phyloP scores from a whole-genome alignment of 92 coral and sea anemone species.

The Virgularia gustaviana region DNA sequence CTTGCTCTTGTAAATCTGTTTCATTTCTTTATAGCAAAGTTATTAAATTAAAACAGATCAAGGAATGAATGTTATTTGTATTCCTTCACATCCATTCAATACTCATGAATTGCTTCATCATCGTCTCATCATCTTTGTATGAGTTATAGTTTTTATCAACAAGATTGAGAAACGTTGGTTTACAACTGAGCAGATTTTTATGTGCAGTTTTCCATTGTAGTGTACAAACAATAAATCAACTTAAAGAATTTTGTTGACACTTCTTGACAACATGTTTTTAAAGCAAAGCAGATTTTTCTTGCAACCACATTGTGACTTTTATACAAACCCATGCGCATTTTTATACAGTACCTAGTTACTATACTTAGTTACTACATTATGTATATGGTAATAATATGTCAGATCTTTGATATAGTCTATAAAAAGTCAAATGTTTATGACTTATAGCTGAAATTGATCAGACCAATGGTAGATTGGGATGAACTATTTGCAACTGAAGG shows the following conservation, averaged over 20 bases:
- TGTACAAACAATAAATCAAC: slow-evolving; percentile 37
- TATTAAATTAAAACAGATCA: slow-evolving; percentile 64
- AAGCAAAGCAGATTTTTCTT: slow-evolving; percentile 1
- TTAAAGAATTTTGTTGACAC: slow-evolving; percentile 27
- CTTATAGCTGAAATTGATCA: no score
- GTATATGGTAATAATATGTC: no score
- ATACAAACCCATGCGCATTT: not conserved
- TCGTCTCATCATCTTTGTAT: no score
- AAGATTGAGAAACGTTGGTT: slow-evolving; percentile 9
- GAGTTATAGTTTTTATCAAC: no score
- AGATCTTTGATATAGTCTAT: no score
- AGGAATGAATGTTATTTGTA: slow-evolving; percentile 60
- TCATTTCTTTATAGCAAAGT: slow-evolving; percentile 52
- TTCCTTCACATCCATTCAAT: no score
- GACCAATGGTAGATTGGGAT: no score
- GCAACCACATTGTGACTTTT: no score
- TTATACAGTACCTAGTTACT: not conserved
- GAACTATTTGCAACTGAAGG: no score
- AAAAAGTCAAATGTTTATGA: no score
- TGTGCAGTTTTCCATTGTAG: slow-evolving; percentile 9
- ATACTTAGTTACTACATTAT: no score
- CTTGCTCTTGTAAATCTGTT: not conserved
- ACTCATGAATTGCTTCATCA: no score
- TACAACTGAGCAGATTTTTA: slow-evolving; percentile 3
- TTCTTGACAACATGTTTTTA: slow-evolving; percentile 33